Base-by-base conservation (phyloP, 1,140 invertebrate species). In the Drosophila ercepeae region DNA sequence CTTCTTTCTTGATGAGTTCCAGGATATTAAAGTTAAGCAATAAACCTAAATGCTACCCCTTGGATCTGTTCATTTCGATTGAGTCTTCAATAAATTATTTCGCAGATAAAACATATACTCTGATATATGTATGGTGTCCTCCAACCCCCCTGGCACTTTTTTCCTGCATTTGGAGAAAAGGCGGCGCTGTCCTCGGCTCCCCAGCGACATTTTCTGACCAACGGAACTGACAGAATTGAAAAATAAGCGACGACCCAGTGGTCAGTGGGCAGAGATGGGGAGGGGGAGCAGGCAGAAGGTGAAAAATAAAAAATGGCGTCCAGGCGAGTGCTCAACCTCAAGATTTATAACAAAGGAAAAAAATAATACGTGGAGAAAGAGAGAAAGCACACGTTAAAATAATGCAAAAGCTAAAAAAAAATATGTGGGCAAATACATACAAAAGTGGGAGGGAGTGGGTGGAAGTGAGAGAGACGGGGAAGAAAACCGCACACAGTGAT, bases 231-330 rank as follows among this genome's bases (percentile, higher is more conserved):
- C 78, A 81, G 78, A 74, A 75, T 83, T 75, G 78, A 74, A 75
- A 83, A 78, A 83, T 75, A 83, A 74, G 70, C 69, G 55, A 59
- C 50, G 41, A 65, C 68, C 21, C 13, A 23, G n/a, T n/a, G 34
- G 25, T 14, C 48, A 42, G 23, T 14, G 11, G 27, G 14, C 4
- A 18, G 11, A 16, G 13, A 16, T 13, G 32, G 23, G 6, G 25
- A n/a, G 23, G 39, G 41, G 23, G 4, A 2, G 34, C 42, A 19
- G 25, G 39, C 41, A 11, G 51, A 53, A 69, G 71, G 54, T 68
- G 34, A 83, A 79, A 83, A 78, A 75, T 78, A 83, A 83, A 83
- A 83, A 83, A 83, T 82, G 74, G 78, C 78, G 78, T 51, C 58
- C 78, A 83, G 63, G 76, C 53, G 68, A 63, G 78, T 70, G 74